Evolutionary conservation across 1,140 invertebrate genomes (phyloP).

Genomic region (Drosophila triauraria): DNA sequence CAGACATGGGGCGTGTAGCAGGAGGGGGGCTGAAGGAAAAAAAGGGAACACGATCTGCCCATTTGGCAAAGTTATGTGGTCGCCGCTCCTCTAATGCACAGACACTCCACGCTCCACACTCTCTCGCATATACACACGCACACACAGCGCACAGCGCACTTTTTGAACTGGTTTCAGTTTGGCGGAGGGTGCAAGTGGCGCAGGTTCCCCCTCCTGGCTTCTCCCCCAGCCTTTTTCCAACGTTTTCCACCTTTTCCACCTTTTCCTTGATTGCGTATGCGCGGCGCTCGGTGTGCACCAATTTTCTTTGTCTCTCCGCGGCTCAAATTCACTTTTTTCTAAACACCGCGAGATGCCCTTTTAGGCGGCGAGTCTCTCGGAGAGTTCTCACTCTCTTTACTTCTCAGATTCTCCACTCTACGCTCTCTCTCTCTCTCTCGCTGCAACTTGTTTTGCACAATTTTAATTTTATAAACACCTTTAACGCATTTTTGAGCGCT

Average conservation of each 20-base stretch:
- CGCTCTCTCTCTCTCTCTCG: conserved; percentile 1
- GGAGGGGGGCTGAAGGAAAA: not conserved
- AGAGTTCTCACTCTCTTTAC: conserved; percentile 2
- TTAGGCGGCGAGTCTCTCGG: conserved; percentile 10
- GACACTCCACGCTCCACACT: conserved; percentile 10
- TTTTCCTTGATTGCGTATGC: conserved; percentile 55
- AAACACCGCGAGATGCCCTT: conserved; percentile 55
- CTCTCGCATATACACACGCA: conserved; percentile 13
- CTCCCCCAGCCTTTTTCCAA: not conserved
- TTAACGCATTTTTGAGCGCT: conserved; percentile 83
- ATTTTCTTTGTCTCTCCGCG: conserved; percentile 78
- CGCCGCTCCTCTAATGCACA: conserved; percentile 61
- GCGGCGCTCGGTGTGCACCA: conserved; percentile 65
- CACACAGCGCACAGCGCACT: conserved; percentile 29
- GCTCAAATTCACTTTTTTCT: conserved; percentile 79
- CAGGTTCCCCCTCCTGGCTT: conserved; percentile 41
- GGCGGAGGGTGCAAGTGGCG: conserved; percentile 76
- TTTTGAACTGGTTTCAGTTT: conserved; percentile 68
- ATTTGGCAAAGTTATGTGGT: conserved; percentile 77
- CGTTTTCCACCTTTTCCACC: not conserved
- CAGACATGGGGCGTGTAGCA: no score
- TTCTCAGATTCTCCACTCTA: conserved; percentile 5
- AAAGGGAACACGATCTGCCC: conserved; percentile 70
- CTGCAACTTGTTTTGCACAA: conserved; percentile 83
- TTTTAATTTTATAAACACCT: conserved; percentile 84